These are phyloP conservation scores for Pimpla rufipes DNA, from an alignment of 2,888 invertebrate species.

Conservation along the genomic window DNA sequence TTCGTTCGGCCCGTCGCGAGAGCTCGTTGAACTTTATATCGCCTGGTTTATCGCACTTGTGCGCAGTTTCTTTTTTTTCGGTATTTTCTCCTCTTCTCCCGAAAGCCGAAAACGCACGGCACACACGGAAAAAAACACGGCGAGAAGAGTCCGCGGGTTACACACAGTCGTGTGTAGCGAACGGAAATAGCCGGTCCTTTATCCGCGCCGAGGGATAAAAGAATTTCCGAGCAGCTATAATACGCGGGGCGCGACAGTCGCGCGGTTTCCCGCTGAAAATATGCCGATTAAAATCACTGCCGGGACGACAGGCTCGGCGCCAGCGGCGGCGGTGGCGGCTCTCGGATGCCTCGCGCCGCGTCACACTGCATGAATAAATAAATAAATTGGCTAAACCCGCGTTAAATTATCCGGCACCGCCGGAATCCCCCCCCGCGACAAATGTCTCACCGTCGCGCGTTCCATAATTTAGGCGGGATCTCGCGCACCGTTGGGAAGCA, in stretches of 20 bases:
- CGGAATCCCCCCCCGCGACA: slow-evolving; percentile 1
- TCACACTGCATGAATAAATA: slow-evolving; percentile 29
- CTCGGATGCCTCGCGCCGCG: slow-evolving; percentile 6
- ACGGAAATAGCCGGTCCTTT: slow-evolving; percentile 56
- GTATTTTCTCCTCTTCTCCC: background rate
- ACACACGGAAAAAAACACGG: background rate
- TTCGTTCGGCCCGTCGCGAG: too few species aligned
- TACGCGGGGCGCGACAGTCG: background rate
- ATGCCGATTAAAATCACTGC: slow-evolving; percentile 17
- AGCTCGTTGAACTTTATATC: too few species aligned
- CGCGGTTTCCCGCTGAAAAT: slow-evolving; percentile 10
- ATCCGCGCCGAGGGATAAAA: slow-evolving; percentile 11
- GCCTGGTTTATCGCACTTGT: too few species aligned
- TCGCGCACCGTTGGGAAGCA: background rate
- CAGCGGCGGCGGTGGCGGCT: background rate
- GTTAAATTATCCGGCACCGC: slow-evolving; percentile 30
- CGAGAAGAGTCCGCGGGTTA: background rate
- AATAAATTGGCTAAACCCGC: slow-evolving; percentile 13
- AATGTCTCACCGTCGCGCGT: background rate
- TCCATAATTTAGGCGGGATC: slow-evolving; percentile 32
- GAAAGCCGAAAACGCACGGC: background rate
- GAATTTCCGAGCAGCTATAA: slow-evolving; percentile 28
- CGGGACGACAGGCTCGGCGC: slow-evolving; percentile 22
- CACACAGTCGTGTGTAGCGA: slow-evolving; percentile 42
- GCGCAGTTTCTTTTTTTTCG: background rate